Evolutionary conservation across 2,888 invertebrate genomes (phyloP).

Genomic region (Ptychoptera albimana): DNA sequence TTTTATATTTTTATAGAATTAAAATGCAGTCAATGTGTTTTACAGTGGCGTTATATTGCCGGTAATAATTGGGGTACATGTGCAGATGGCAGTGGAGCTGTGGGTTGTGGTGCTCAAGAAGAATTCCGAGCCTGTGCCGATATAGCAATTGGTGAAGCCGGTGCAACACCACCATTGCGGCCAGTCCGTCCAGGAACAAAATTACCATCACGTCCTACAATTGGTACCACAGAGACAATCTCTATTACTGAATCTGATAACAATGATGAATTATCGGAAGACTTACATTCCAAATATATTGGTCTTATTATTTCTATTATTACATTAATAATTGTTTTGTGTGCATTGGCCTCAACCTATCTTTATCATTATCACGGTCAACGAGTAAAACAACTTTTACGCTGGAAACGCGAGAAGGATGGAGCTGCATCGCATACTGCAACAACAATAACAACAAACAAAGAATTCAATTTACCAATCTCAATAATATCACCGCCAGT

Average conservation of each 20-base stretch:
- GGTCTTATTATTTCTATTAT: slow-evolving; percentile 43
- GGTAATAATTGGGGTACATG: slow-evolving; percentile 75
- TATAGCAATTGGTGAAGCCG: slow-evolving; percentile 37
- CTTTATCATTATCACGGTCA: slow-evolving; percentile 56
- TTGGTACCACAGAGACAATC: too few species aligned
- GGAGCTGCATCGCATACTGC: background rate
- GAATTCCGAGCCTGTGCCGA: slow-evolving; percentile 78
- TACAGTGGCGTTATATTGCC: slow-evolving; percentile 81
- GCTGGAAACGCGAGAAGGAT: slow-evolving; percentile 23
- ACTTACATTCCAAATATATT: slow-evolving; percentile 21
- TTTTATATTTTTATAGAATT: slow-evolving; percentile 37
- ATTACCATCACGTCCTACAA: slow-evolving; percentile 1
- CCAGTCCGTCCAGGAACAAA: slow-evolving; percentile 6
- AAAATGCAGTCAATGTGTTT: slow-evolving; percentile 63
- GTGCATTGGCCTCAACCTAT: slow-evolving; percentile 47
- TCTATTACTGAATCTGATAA: too few species aligned
- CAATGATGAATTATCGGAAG: slow-evolving; percentile 2
- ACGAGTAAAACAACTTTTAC: slow-evolving; percentile 44
- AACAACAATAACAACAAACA: background rate
- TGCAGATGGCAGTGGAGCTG: slow-evolving; percentile 53
- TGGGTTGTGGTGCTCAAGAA: slow-evolving; percentile 80
- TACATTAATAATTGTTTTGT: slow-evolving; percentile 45
- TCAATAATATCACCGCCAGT: slow-evolving; percentile 4
- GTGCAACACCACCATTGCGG: slow-evolving; percentile 2
- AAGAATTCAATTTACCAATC: background rate